Conservation (phyloP, 2,888 invertebrate species). For the Catonia carolina region DNA sequence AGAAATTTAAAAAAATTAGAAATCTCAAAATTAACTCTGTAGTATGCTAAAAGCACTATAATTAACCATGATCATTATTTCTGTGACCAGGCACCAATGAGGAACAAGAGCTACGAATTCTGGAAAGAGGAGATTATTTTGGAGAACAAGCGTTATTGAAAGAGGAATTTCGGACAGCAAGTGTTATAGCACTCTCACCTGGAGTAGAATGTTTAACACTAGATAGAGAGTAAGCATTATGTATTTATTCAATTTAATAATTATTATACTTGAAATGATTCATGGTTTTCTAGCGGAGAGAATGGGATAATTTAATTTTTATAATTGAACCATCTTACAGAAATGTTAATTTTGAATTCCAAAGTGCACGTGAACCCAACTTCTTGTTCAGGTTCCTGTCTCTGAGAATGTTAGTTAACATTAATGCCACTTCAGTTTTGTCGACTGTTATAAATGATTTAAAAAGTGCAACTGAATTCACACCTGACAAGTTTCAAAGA, state of each 20-base stretch:
- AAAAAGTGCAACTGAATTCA: too few relatives aligned
- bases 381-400: too few relatives aligned
- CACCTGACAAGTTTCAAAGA: too few relatives aligned
- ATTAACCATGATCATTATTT: too few relatives aligned
- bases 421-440: too few relatives aligned
- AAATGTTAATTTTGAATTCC: too few relatives aligned
- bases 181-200: constrained; percentile 56
- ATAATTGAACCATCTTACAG: neutral
- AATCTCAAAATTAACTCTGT: too few relatives aligned
- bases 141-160: constrained; percentile 58
- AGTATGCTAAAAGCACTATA: too few relatives aligned
- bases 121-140: constrained; percentile 56
- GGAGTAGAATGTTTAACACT: constrained; percentile 59
- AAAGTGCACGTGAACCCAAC: too few relatives aligned
- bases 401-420: too few relatives aligned
- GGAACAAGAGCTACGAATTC: constrained; percentile 52
- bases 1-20: too few relatives aligned
- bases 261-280: neutral
- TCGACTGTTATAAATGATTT: too few relatives aligned
- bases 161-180: constrained; percentile 62
- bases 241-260: neutral
- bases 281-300: neutral
- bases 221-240: constrained; percentile 50
- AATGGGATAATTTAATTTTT: constrained; percentile 1
- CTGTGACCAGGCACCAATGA: constrained; percentile 44